A percentile compares a stretch with the other conserved stretches of the same genome.
These are phyloP conservation scores for Eutolmus rufibarbis DNA, from an alignment of 2,888 invertebrate genomes.

Conservation along the genomic window DNA sequence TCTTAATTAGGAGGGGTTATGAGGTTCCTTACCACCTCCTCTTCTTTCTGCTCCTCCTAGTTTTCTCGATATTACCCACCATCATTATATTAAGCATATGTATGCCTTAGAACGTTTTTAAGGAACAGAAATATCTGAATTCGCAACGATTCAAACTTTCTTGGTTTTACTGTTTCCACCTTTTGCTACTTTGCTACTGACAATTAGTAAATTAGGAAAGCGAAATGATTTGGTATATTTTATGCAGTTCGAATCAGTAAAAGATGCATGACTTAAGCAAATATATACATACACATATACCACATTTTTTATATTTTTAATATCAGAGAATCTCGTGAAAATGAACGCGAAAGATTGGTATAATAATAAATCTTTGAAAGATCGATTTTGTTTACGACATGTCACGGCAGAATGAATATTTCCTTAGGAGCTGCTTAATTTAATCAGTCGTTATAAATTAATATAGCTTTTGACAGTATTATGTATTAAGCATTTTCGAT, in stretches of 20 bases:
- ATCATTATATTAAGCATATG: neutral
- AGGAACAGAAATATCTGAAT: neutral
- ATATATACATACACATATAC: no score
- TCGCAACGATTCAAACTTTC: neutral
- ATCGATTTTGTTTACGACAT: neutral
- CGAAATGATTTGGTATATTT: neutral
- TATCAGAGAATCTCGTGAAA: neutral
- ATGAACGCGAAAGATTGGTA: neutral
- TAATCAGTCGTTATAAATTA: no score
- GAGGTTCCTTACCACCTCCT: neutral
- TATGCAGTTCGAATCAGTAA: neutral
- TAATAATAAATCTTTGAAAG: neutral
- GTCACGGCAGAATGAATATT: no score
- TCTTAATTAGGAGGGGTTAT: constrained; percentile 25
- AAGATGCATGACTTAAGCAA: neutral
- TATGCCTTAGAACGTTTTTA: neutral
- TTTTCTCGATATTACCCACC: neutral
- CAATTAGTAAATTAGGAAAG: neutral
- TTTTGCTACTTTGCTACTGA: neutral
- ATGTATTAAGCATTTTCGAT: no score
- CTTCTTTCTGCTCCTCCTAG: neutral
- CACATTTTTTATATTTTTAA: neutral
- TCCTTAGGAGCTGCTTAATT: neutral
- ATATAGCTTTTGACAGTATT: no score
- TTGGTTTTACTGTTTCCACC: neutral